Evolutionary conservation across 2,113 vertebrate genomes (phyloP), one percentile per base, ranked within the genome.

Genomic region (Urocynchramus pylzowi): DNA sequence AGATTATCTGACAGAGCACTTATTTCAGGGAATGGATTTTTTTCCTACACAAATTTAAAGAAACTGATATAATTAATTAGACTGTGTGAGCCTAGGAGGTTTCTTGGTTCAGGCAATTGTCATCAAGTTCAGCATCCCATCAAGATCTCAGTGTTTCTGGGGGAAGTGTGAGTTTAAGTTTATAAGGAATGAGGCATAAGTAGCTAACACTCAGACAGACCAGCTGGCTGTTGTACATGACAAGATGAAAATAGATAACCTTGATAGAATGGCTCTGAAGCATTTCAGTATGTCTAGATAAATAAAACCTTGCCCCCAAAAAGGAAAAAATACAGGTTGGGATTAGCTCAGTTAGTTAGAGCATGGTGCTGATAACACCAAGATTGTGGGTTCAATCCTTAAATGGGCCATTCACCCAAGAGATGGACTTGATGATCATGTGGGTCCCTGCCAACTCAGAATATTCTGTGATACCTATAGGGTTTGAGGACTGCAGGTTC

Each of bases 361-460:
- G 6, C 16, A 17, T 6, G 26, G 22, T 42, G 42, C 21, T 57
- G 31, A 18, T 15, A 27, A 15, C 31, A 50, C 4, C 30, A 17
- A 27, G 16, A 17, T 22, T 76, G 11, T 59, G 26, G 17, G 7
- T 26, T 50, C 44, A 35, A 1, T 35, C 16, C 16, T 16, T 35
- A 16, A 50, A 42, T 23, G 65, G 11, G 22, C 14, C 56, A 16
- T 37, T 68, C 21, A 44, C 6, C 4, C 17, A 42, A 31, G 61
- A 17, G 5, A 9, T 42, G 20, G 13, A 26, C 9, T 16, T 6
- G 1, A 0, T 37, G 37, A 27, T 16, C 4, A 13, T 27, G 21
- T 50, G 18, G 9, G 22, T 52, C 15, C 22, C 22, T 44, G 20
- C 11, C 22, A 68, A 28, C 6, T 23, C 37, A 59, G 44, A 50